Base-by-base conservation (phyloP, 2,113 vertebrate genomes). In the Amphiprion ocellaris region DNA sequence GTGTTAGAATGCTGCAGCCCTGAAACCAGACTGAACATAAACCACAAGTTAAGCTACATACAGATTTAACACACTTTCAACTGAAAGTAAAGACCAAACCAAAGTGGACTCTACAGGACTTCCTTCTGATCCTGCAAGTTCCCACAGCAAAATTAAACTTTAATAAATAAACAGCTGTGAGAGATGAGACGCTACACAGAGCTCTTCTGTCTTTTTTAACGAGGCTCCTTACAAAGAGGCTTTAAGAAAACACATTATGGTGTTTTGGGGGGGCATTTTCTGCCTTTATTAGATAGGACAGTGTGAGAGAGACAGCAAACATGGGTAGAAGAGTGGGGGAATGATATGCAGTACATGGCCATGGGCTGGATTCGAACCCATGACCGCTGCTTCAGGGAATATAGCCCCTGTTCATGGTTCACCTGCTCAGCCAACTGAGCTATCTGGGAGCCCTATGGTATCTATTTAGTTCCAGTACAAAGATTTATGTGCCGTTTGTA, bases 131-230 rank as follows among this genome's bases (percentile, higher is more conserved):
- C 26, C 26, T 26, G 26, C 26, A 26, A 26, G 62, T 9, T 66
- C 8, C 50, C 26, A 64, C 56, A 65, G 78, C 41, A 60, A 53
- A 70, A 85, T 85, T 1, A 79, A 87, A 86, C 44, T 74, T 87
- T 74, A 60, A 87, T 81, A 30, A 69, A 26, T 5, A 10, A 69
- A 80, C 54, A 76, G 64, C 49, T 24, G 28, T 6, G 23, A 69
- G 65, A 37, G 53, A 68, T 17, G 19, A 60, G 65, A 66, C 0
- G 19, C 58, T 1, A 59, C 33, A 63, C 39, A 28, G 39, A 41
- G 53, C 17, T 52, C 41, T 28, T 74, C 19, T 28, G 60, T 56
- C 47, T 37, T 47, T 85, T 53, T 77, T 63, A 47, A 62, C 26
- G 19, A 59, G 24, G 8, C 17, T 54, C 39, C 46, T 17, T 10